phyloP scores from a whole-genome alignment of 1,140 invertebrate species.

The Anastrepha ludens region DNA sequence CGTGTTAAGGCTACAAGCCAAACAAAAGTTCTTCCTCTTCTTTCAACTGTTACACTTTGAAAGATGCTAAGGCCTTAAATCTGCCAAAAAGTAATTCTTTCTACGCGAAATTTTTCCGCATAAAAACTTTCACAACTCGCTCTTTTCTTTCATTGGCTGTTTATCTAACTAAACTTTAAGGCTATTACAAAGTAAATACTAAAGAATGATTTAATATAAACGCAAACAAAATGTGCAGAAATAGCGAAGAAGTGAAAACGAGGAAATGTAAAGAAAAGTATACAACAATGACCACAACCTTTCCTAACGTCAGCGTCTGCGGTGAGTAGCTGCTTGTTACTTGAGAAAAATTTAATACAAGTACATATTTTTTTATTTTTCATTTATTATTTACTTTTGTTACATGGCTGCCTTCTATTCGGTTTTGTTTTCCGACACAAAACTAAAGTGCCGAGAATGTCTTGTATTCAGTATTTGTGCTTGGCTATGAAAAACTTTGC shows the following conservation, averaged over 20 bases:
- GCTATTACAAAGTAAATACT: background rate
- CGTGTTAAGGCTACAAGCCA: no score
- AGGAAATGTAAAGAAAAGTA: background rate
- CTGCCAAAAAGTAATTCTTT: no score
- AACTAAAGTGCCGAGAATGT: background rate
- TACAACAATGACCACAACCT: background rate
- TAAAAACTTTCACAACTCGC: no score
- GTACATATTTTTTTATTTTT: background rate
- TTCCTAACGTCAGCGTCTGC: background rate
- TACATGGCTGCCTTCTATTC: background rate
- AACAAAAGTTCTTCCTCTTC: no score
- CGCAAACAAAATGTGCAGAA: background rate
- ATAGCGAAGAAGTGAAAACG: background rate
- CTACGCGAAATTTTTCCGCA: no score
- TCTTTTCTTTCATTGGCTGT: no score
- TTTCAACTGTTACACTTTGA: no score
- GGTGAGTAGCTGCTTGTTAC: background rate
- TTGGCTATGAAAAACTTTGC: background rate
- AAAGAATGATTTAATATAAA: background rate
- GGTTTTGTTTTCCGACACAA: background rate
- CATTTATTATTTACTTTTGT: background rate
- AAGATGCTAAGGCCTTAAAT: no score
- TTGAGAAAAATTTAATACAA: background rate
- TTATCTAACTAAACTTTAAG: no score
- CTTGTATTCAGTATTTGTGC: background rate